Evolutionary conservation across 2,888 invertebrate species (phyloP), one percentile per base, ranked within the genome.

Genomic region (Sphaeridia pumilis): DNA sequence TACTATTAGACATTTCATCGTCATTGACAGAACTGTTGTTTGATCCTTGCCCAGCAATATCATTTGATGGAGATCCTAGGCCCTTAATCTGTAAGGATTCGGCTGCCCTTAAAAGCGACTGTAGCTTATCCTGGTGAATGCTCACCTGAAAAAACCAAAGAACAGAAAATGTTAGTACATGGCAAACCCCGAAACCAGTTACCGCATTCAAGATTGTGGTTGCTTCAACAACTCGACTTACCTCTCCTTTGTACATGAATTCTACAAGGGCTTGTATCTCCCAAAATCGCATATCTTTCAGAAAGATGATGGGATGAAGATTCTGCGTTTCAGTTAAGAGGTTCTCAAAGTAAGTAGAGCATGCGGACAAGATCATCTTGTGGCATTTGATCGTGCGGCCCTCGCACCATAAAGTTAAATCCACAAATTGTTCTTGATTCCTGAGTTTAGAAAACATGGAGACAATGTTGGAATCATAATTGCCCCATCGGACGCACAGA

Each of bases 41-140:
- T 22, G 52, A 52, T 21, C 52, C 52, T 43, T 52, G 38, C 21
- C 52, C 52, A 38, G 52, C 25, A 28, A 52, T 52, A 36, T 52
- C 52, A 43, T 52, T 52, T 7, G 64, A 60, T 7, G 65, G 63
- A 12, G 65, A 64, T 27, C 65, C 65, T 20, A 65, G 52, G 1
- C 65, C 65, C 46, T 65, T 65, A 52, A 65, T 64, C 49, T 65
- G 65, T 26, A 65, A 55, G 25, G 63, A 65, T 51, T 65, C 65
- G 27, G 65, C 65, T 28, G 65, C 65, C 41, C 63, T 43, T 14
- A 65, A 58, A 14, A 65, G 60, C 43, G 55, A 55, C 49, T 60
- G 65, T 7, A 65, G 58, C 36, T 64, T 64, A 35, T 64, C 64
- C 43, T 65, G 65, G 42, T 63, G 64, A 55, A 65, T 61, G 58